A percentile compares a stretch with the other conserved stretches of the same genome.
Conservation (phyloP, 2,888 invertebrate species). For the Drosophila histrio region DNA sequence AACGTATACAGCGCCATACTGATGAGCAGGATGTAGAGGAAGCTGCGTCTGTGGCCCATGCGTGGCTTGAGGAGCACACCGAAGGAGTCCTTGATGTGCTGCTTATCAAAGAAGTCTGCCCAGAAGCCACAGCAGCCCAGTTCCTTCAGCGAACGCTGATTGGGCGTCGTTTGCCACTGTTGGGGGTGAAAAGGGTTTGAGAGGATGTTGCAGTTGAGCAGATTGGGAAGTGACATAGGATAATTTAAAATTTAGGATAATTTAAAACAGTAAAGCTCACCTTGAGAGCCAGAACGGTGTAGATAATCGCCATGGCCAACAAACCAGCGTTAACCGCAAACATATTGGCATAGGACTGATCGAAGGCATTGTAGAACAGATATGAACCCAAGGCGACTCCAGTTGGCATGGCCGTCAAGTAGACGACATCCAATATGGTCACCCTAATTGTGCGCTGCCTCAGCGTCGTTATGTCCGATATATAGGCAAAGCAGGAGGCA, state of each 20-base stretch:
- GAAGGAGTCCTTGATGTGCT: slow-evolving; percentile 88
- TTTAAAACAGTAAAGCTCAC: too few relatives aligned
- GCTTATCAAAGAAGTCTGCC: slow-evolving; percentile 89
- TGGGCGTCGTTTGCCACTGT: slow-evolving; percentile 88
- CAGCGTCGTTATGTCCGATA: slow-evolving; percentile 90
- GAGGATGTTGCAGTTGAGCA: too few relatives aligned
- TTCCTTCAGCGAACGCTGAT: slow-evolving; percentile 87
- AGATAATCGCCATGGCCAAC: slow-evolving; percentile 87
- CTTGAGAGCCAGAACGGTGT: slow-evolving; percentile 87
- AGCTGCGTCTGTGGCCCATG: slow-evolving; percentile 86
- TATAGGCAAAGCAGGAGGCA: slow-evolving; percentile 91
- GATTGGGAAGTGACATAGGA: too few relatives aligned
- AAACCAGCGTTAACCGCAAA: slow-evolving; percentile 89
- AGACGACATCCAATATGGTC: slow-evolving; percentile 92
- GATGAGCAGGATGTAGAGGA: slow-evolving; percentile 88
- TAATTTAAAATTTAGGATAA: too few relatives aligned
- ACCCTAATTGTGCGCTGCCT: slow-evolving; percentile 91
- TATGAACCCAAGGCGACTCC: slow-evolving; percentile 91
- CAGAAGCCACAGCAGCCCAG: slow-evolving; percentile 86
- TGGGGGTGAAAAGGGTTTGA: not conserved
- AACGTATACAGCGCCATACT: slow-evolving; percentile 92
- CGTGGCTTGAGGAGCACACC: slow-evolving; percentile 87
- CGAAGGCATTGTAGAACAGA: slow-evolving; percentile 87
- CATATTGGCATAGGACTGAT: slow-evolving; percentile 89
- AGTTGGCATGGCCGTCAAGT: slow-evolving; percentile 92